These are phyloP conservation scores for Aphelenchoides besseyi DNA, from an alignment of 1,140 invertebrate species.

Conservation along the genomic window DNA sequence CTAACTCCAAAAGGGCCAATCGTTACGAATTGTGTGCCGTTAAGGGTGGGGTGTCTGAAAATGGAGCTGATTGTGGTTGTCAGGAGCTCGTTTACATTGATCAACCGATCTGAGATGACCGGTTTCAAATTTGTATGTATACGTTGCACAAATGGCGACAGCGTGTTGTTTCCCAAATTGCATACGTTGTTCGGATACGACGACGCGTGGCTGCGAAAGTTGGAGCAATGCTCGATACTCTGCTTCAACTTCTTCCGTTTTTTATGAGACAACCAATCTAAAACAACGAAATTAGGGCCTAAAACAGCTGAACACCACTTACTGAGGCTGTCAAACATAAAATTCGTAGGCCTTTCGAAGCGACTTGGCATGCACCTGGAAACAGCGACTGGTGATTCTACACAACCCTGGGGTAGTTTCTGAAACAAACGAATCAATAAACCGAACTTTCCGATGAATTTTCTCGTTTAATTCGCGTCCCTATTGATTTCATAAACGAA, in stretches of 20 bases:
- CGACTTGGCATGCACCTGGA: constrained; percentile 16
- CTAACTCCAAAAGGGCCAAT: no score
- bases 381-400: neutral
- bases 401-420: neutral
- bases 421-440: neutral
- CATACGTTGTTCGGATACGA: constrained; percentile 35
- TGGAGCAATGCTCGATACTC: constrained; percentile 15
- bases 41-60: neutral
- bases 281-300: constrained; percentile 30
- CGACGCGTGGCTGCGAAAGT: constrained; percentile 21
- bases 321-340: constrained; percentile 61
- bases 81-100: constrained; percentile 12
- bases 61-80: no score
- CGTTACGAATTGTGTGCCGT: neutral
- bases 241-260: constrained; percentile 63
- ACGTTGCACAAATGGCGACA: constrained; percentile 16
- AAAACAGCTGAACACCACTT: constrained; percentile 27
- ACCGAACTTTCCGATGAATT: no score
- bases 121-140: constrained; percentile 8
- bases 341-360: constrained; percentile 32
- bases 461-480: no score
- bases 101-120: constrained; percentile 25
- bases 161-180: constrained; percentile 30
- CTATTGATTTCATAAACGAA: no score
- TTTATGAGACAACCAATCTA: constrained; percentile 60